These are phyloP conservation scores for Lepas anatifera DNA, from an alignment of 2,888 invertebrate genomes.

Conservation along the genomic window DNA sequence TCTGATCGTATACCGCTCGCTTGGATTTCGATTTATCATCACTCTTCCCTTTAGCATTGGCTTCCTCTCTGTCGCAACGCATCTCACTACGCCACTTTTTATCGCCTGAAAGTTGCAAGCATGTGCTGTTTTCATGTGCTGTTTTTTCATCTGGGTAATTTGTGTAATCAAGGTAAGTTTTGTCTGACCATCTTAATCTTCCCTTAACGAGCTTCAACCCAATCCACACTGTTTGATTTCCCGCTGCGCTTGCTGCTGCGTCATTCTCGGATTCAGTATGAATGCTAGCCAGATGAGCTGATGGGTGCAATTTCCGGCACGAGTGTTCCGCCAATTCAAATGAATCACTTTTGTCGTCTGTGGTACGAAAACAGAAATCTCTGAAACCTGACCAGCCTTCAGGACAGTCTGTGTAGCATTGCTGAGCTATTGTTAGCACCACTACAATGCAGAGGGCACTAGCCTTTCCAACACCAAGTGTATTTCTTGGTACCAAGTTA, in stretches of 20 bases:
- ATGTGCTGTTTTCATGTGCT: not conserved
- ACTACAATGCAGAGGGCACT: not conserved
- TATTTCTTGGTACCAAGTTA: too few species aligned
- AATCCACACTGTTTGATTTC: not conserved
- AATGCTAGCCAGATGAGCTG: not conserved
- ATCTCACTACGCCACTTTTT: not conserved
- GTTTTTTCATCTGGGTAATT: not conserved
- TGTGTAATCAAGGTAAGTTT: not conserved
- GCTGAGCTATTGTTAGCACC: not conserved
- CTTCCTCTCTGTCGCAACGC: not conserved
- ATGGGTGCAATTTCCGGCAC: not conserved
- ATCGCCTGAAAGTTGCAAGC: not conserved
- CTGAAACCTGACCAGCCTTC: not conserved
- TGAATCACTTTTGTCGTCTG: not conserved
- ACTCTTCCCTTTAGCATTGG: not conserved
- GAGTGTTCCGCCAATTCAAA: not conserved
- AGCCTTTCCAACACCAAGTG: not conserved
- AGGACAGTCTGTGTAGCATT: not conserved
- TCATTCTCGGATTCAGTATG: not conserved
- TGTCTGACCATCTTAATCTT: not conserved
- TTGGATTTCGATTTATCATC: not conserved
- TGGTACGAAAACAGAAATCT: not conserved
- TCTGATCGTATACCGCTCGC: not conserved
- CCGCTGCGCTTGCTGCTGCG: not conserved
- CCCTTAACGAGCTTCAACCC: not conserved